Percentiles rank a stretch among this genome's conserved stretches.
Evolutionary conservation across 2,797 vertebrate genomes (phyloP).

Genomic region (Benthosema pterotum): DNA sequence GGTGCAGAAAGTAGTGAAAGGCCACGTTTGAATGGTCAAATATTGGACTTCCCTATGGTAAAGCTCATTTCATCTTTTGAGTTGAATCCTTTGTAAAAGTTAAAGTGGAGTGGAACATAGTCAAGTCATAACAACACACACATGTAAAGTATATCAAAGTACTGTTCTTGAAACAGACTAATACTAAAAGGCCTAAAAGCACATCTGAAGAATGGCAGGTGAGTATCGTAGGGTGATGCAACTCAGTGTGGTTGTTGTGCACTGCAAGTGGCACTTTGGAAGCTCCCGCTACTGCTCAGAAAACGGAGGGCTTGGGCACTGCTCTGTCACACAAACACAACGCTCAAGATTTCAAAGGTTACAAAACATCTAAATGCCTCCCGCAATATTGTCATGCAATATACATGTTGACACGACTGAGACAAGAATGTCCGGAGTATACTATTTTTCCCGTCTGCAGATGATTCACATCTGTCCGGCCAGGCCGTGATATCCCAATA

Average conservation of each 20-base stretch:
- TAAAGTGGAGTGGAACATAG: conserved; percentile 71
- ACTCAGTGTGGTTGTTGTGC: conserved; percentile 18
- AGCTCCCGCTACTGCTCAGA: conserved; percentile 55
- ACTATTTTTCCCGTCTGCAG: conserved; percentile 32
- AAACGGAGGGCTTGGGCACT: conserved; percentile 54
- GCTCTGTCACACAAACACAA: conserved; percentile 77
- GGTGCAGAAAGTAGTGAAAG: conserved; percentile 20
- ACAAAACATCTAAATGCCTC: conserved; percentile 83
- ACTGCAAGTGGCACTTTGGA: conserved; percentile 29
- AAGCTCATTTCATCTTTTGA: conserved; percentile 29
- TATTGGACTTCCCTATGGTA: conserved; percentile 19
- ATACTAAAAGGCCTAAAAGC: conserved; percentile 52
- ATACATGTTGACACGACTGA: conserved; percentile 81
- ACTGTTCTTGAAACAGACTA: conserved; percentile 52
- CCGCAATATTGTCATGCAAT: conserved; percentile 83
- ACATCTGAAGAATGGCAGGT: conserved; percentile 55
- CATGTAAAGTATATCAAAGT: conserved; percentile 65
- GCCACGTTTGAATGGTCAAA: not conserved
- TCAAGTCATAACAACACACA: conserved; percentile 67
- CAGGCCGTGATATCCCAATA: conserved; percentile 31
- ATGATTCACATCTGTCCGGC: conserved; percentile 45
- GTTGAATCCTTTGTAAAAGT: conserved; percentile 63
- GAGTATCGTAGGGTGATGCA: conserved; percentile 25
- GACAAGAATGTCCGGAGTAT: conserved; percentile 61
- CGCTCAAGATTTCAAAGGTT: conserved; percentile 72